These are phyloP conservation scores for Coenonympha arcania DNA, from an alignment of 2,888 invertebrate species.

Conservation along the genomic window DNA sequence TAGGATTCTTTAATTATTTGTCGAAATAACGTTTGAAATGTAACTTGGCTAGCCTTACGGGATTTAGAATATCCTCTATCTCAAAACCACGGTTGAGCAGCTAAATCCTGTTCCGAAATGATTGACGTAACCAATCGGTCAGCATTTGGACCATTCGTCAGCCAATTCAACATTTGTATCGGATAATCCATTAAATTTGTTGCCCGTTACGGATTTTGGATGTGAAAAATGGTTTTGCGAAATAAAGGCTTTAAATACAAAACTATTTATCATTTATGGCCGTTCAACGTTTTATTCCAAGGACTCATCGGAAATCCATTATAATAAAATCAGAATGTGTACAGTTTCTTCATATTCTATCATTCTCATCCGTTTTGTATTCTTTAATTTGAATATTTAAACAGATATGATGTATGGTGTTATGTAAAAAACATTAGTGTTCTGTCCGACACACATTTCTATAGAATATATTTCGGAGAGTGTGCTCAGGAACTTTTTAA, in stretches of 20 bases:
- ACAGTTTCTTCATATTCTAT: too few relatives aligned
- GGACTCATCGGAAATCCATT: neutral
- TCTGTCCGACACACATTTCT: neutral
- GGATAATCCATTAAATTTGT: constrained; percentile 14
- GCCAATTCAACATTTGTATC: constrained; percentile 15
- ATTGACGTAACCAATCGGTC: constrained; percentile 19
- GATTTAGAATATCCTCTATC: neutral
- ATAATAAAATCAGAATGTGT: neutral
- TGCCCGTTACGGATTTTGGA: constrained; percentile 15
- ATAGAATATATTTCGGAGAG: too few relatives aligned
- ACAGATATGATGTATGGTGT: too few relatives aligned
- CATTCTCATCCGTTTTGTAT: too few relatives aligned
- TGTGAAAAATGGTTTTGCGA: constrained; percentile 17
- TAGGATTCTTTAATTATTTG: too few relatives aligned
- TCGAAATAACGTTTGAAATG: too few relatives aligned
- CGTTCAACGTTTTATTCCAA: constrained; percentile 1
- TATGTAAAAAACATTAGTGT: neutral
- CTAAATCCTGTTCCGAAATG: constrained; percentile 15
- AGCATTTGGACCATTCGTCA: constrained; percentile 11
- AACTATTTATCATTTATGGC: constrained; percentile 12
- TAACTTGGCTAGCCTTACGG: neutral
- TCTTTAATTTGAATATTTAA: too few relatives aligned
- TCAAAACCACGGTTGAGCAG: neutral
- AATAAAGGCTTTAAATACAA: constrained; percentile 14
- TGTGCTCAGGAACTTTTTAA: too few relatives aligned